Percentiles rank a stretch among this genome's conserved stretches.
Conservation (phyloP, 2,888 invertebrate species). For the Mermis nigrescens region DNA sequence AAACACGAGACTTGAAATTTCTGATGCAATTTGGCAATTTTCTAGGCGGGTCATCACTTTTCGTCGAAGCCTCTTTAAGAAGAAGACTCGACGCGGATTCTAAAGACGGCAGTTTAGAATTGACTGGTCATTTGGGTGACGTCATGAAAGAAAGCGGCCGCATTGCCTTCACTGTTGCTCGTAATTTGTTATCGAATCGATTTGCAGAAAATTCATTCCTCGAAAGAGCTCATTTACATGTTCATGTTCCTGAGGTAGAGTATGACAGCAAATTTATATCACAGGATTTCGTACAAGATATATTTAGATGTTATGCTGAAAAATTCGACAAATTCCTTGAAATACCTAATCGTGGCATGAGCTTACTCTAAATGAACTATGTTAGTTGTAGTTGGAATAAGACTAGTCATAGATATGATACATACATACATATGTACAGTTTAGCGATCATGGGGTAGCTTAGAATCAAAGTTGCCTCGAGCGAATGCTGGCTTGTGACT, state of each 20-base stretch:
- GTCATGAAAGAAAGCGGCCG: constrained; percentile 96
- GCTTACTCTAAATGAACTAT: too few species aligned
- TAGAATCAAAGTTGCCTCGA: too few species aligned
- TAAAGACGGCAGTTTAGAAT: constrained; percentile 33
- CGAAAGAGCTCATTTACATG: constrained; percentile 63
- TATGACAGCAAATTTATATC: too few species aligned
- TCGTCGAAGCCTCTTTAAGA: constrained; percentile 62
- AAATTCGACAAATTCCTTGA: too few species aligned
- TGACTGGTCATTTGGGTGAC: constrained; percentile 89
- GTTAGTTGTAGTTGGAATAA: too few species aligned
- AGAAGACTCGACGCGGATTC: constrained; percentile 29
- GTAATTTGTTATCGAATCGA: constrained; percentile 49
- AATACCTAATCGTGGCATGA: too few species aligned
- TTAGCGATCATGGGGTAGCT: too few species aligned
- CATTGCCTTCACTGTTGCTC: constrained; percentile 81
- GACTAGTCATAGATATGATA: too few species aligned
- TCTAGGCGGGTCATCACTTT: constrained; percentile 76
- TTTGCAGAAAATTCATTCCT: constrained; percentile 56
- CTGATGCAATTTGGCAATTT: not conserved
- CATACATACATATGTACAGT: too few species aligned
- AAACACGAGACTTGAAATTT: not conserved
- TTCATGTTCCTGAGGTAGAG: constrained; percentile 81
- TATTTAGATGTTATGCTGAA: too few species aligned
- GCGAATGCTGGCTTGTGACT: too few species aligned
- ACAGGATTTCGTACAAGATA: too few species aligned